phyloP scores from a whole-genome alignment of 1,140 invertebrate genomes.

The Eciton burchellii region DNA sequence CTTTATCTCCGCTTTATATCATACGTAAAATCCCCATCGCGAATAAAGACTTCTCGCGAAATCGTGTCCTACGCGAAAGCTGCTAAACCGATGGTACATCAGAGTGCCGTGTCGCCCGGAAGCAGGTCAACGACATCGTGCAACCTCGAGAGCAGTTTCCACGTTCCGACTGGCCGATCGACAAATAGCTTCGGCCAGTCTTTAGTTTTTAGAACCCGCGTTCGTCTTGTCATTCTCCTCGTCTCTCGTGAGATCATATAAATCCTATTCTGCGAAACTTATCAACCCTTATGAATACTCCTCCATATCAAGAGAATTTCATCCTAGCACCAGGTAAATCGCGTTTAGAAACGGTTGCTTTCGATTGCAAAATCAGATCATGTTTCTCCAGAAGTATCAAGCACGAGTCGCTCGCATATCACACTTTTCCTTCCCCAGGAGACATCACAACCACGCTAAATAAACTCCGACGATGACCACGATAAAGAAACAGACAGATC shows the following conservation, averaged over 20 bases:
- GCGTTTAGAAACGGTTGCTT: constrained; percentile 18
- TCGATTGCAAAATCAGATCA: not conserved
- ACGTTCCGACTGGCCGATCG: constrained; percentile 62
- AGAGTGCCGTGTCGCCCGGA: constrained; percentile 48
- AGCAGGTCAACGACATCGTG: constrained; percentile 71
- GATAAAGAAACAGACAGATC: not conserved
- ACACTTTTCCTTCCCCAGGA: not conserved
- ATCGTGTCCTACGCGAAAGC: constrained; percentile 18
- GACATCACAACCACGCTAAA: constrained; percentile 9
- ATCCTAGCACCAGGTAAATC: constrained; percentile 1
- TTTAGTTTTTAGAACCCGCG: constrained; percentile 33
- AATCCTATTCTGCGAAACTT: not conserved
- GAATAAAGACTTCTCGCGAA: constrained; percentile 28
- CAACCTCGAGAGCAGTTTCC: constrained; percentile 56
- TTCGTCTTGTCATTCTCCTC: constrained; percentile 7
- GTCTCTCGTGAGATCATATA: not conserved
- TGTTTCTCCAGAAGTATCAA: not conserved
- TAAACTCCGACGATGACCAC: not conserved
- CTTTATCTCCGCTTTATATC: not conserved
- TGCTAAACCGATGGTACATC: constrained; percentile 51
- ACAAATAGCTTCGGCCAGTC: constrained; percentile 44
- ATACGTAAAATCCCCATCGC: not conserved
- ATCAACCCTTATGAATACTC: constrained; percentile 5
- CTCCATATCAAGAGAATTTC: not conserved
- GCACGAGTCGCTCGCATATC: not conserved